Evolutionary conservation across 2,888 invertebrate genomes (phyloP).

Genomic region (Drosophila birchii): DNA sequence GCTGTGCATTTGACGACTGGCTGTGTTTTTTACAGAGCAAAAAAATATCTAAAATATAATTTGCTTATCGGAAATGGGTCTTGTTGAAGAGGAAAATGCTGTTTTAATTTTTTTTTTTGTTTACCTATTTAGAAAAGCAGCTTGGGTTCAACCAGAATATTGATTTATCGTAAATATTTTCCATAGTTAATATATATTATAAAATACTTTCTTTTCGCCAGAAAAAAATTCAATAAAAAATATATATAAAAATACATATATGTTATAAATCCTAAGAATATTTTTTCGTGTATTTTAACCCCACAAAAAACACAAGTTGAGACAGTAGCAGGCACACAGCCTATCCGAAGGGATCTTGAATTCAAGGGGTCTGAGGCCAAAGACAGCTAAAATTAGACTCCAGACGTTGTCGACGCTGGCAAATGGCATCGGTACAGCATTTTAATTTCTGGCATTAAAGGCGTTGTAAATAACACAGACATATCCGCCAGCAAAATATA

Average conservation of each 20-base stretch:
- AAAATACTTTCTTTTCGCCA: not conserved
- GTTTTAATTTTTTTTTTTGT: too few species aligned
- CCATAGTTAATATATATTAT: not conserved
- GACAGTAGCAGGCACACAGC: conserved; percentile 25
- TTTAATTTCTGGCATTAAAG: conserved; percentile 73
- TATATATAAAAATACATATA: not conserved
- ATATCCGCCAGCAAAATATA: conserved; percentile 9
- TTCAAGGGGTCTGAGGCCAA: conserved; percentile 36
- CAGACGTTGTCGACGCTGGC: conserved; percentile 58
- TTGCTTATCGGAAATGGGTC: not conserved
- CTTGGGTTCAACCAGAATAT: not conserved
- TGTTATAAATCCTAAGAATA: not conserved
- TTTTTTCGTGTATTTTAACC: conserved; percentile 8
- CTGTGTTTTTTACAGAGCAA: conserved; percentile 1
- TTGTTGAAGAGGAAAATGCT: not conserved
- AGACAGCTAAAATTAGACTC: conserved; percentile 73
- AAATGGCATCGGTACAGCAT: conserved; percentile 59
- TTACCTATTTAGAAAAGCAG: too few species aligned
- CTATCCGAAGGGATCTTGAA: conserved; percentile 19
- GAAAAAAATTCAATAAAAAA: not conserved
- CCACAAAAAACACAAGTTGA: conserved; percentile 11
- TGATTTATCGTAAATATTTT: not conserved
- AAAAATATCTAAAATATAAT: not conserved
- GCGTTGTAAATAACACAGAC: conserved; percentile 62
- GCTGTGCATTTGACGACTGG: conserved; percentile 55